Conservation (phyloP, 2,888 invertebrate genomes). For the Drosophila mimica region DNA sequence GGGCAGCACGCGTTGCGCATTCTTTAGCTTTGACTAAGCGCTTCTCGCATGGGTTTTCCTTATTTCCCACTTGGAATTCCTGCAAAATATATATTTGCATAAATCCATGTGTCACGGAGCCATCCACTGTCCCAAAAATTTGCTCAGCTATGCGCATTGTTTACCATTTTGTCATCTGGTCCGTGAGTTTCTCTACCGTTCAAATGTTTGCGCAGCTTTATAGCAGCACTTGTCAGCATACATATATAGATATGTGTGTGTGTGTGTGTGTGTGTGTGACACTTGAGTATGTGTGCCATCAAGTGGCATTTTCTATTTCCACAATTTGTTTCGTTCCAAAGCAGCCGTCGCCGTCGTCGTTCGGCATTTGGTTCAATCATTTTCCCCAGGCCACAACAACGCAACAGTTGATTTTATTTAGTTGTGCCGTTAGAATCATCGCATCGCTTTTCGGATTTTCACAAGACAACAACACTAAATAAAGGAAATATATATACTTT, state of each 20-base stretch:
- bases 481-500: constrained; percentile 2
- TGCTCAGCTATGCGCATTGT: constrained; percentile 23
- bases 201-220: constrained; percentile 44
- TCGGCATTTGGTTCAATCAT: constrained; percentile 58
- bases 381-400: constrained; percentile 51
- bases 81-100: constrained; percentile 45
- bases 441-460: constrained; percentile 11
- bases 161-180: constrained; percentile 40
- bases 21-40: constrained; percentile 64
- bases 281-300: constrained; percentile 36
- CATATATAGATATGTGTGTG: constrained; percentile 6
- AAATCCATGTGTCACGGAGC: constrained; percentile 43
- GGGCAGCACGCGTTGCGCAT: constrained; percentile 62
- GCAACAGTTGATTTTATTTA: constrained; percentile 73
- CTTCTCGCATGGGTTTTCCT: constrained; percentile 66
- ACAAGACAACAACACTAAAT: constrained; percentile 5
- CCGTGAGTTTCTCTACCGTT: constrained; percentile 26
- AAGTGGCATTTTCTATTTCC: constrained; percentile 58
- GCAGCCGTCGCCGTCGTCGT: constrained; percentile 34
- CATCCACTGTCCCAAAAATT: not conserved
- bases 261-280: constrained; percentile 26
- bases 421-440: constrained; percentile 51
- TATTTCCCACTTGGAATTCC: constrained; percentile 28
- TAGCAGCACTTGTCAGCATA: constrained; percentile 19
- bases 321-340: constrained; percentile 65